Conservation (phyloP, 2,888 invertebrate species). For the Ochropleura plecta region DNA sequence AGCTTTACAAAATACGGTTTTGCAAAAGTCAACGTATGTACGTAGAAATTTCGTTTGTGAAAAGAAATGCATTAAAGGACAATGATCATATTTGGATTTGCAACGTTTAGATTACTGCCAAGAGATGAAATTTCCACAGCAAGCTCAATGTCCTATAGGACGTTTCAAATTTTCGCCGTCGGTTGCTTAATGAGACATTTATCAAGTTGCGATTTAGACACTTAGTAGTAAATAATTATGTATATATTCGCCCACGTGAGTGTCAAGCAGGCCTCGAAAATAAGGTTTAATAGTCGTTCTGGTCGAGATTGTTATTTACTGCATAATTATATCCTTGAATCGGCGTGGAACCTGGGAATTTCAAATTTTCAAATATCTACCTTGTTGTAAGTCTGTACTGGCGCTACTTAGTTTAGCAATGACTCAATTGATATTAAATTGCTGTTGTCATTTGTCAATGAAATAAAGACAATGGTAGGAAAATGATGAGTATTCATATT, state of each 20-base stretch:
- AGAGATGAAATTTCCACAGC: background rate
- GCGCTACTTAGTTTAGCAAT: constrained; percentile 11
- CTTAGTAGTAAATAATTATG: constrained; percentile 55
- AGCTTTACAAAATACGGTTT: constrained; percentile 61
- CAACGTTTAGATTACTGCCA: background rate
- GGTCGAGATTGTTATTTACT: constrained; percentile 28
- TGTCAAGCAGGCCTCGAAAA: constrained; percentile 37
- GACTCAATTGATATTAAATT: constrained; percentile 21
- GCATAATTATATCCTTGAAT: constrained; percentile 21
- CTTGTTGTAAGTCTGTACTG: background rate
- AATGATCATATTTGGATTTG: background rate
- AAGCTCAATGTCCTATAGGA: background rate
- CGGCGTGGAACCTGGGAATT: constrained; percentile 24
- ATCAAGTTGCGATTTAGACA: constrained; percentile 59
- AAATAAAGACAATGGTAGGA: no score
- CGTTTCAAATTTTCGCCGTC: background rate
- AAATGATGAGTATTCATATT: no score
- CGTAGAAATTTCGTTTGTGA: background rate
- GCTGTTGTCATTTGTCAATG: background rate
- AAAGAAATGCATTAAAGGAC: background rate
- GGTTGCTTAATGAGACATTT: constrained; percentile 63
- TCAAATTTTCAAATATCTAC: background rate
- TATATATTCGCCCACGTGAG: constrained; percentile 48
- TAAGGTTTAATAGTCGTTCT: constrained; percentile 29
- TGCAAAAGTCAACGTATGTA: constrained; percentile 55